Evolutionary conservation across 2,797 vertebrate species (phyloP).

Genomic region (Pampus argenteus): DNA sequence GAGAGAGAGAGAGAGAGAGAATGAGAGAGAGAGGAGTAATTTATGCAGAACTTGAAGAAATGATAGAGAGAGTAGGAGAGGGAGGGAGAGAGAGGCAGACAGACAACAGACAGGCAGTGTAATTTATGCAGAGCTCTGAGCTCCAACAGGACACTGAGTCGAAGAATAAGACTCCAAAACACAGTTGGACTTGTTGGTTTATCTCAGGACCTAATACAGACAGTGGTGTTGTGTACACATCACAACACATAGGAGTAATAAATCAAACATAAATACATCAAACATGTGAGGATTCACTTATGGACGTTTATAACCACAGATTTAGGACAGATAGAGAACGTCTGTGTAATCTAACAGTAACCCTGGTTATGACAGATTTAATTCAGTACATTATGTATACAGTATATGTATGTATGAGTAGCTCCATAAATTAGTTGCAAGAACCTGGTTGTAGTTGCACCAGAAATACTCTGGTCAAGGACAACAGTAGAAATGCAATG

Average conservation of each 20-base stretch:
- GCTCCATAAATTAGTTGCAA: neutral
- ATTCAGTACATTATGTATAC: too few species aligned
- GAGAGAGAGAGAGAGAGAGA: slow-evolving; percentile 48
- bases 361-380: neutral
- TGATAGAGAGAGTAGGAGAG: slow-evolving; percentile 51
- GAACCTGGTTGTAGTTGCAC: neutral
- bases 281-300: neutral
- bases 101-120: slow-evolving; percentile 62
- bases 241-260: too few species aligned
- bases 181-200: slow-evolving; percentile 23
- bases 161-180: slow-evolving; percentile 21
- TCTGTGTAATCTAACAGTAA: neutral
- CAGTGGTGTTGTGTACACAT: neutral
- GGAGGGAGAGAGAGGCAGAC: slow-evolving; percentile 48
- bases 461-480: neutral
- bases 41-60: slow-evolving; percentile 74
- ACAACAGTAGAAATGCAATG: neutral
- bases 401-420: neutral
- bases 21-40: slow-evolving; percentile 57
- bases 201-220: slow-evolving; percentile 23
- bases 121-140: slow-evolving; percentile 71
- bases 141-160: slow-evolving; percentile 33
- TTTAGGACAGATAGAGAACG: too few species aligned
- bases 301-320: neutral
- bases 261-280: too few species aligned